Conservation (phyloP, 2,797 vertebrate species). For the Mallotus villosus region DNA sequence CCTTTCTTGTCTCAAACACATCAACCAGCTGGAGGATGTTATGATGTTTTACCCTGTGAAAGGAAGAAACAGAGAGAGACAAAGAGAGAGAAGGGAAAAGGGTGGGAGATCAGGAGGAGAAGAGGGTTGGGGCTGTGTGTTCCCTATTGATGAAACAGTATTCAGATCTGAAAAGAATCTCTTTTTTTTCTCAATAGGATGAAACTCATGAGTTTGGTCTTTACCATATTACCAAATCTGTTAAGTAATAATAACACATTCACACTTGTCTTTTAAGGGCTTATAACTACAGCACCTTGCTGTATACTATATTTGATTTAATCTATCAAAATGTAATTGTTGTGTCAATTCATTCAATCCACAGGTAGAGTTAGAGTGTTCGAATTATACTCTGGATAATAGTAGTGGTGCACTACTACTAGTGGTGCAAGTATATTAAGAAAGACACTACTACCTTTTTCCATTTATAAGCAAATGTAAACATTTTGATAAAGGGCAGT, state of each 20-base stretch:
- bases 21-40: slow-evolving; percentile 97
- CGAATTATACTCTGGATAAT: not conserved
- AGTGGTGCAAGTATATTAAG: too few species aligned
- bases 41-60: slow-evolving; percentile 92
- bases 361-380: not conserved
- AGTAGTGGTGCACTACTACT: too few species aligned
- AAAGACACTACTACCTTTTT: too few species aligned
- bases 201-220: not conserved
- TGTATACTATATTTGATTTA: not conserved
- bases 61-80: slow-evolving; percentile 14
- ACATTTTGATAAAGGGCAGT: not conserved
- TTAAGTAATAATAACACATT: not conserved
- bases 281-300: too few species aligned
- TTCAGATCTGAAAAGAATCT: too few species aligned
- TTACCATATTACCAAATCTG: not conserved
- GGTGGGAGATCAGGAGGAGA: not conserved
- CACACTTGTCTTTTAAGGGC: too few species aligned
- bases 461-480: too few species aligned
- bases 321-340: not conserved
- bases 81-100: slow-evolving; percentile 12
- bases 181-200: not conserved
- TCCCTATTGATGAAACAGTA: too few species aligned
- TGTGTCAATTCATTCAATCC: not conserved
- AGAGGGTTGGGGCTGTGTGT: not conserved
- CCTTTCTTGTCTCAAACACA: slow-evolving; percentile 94